These are phyloP conservation scores for Sylvilagus floridanus DNA, from an alignment of 2,797 vertebrate species.

Conservation along the genomic window DNA sequence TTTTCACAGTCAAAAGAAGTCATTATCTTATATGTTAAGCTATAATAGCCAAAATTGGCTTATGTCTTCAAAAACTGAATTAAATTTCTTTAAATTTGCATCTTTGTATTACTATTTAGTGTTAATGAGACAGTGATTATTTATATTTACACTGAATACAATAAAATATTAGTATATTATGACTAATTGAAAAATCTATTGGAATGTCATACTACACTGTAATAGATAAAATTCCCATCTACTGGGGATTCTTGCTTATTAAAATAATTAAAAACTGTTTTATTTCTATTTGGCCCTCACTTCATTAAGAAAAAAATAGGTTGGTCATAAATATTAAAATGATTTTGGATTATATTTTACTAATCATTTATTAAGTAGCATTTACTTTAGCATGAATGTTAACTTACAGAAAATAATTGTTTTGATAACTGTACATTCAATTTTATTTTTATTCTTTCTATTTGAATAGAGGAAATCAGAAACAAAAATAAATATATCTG, in stretches of 20 bases:
- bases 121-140: background rate
- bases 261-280: background rate
- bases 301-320: background rate
- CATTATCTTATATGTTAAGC: background rate
- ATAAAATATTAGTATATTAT: background rate
- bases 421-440: background rate
- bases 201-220: background rate
- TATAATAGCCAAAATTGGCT: background rate
- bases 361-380: background rate
- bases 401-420: background rate
- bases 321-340: background rate
- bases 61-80: background rate
- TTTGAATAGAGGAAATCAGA: background rate
- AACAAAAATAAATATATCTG: background rate
- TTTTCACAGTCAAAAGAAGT: background rate
- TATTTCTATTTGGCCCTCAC: background rate
- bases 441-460: background rate
- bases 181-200: background rate
- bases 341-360: background rate
- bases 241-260: background rate
- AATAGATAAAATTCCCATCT: background rate
- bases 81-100: background rate
- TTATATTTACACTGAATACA: background rate
- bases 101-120: background rate
- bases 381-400: conserved; percentile 11